Base-by-base conservation (phyloP, 2,888 invertebrate species). In the Noctua janthe region DNA sequence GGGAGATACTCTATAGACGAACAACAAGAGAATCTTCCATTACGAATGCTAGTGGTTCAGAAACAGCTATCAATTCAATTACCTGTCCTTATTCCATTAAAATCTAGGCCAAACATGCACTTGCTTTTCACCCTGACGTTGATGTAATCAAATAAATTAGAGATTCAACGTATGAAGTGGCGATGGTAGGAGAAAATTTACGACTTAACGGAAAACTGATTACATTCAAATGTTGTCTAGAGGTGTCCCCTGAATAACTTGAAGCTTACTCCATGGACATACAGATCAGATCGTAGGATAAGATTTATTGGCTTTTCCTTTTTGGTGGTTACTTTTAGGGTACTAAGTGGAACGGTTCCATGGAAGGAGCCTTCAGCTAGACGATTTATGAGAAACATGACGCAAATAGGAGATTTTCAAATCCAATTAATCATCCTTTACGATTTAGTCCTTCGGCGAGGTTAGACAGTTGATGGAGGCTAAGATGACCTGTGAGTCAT, bases 181-280 rank as follows among this genome's bases (percentile, higher is more conserved):
- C 43, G 59, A 47, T 62, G 76, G 73, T 54, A 66, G 85, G 85
- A 86, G 86, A 85, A 85, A 87, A 86, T 86, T 87, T 87, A 86
- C 88, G 86, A 86, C 85, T 69, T 74, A 81, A 74, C 54, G 75
- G 78, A 78, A 86, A 86, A 73, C 85, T 78, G 85, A 81, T 86
- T 85, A 81, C 71, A 86, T 86, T 78, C 86, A 87, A 66, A 54
- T 71, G 74, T 54, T 74, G 86, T 86, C 64, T 43, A 47, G 51
- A 87, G 86, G 85, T 85, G 88, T 81, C 78, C 64, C 76, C 69
- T 74, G 86, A 86, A 86, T 86, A 86, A 86, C 64, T 87, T 84
- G 77, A 74, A 71, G 29, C 51, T 35, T 78, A 79, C 73, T 74
- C 78, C 75, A 78, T 69, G 78, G 51, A 66, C 85, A 78, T 86